Evolutionary conservation across 92 coral and sea anemone species (phyloP), one percentile per base, ranked within the genome.

Genomic region (Paramuricea clavata): DNA sequence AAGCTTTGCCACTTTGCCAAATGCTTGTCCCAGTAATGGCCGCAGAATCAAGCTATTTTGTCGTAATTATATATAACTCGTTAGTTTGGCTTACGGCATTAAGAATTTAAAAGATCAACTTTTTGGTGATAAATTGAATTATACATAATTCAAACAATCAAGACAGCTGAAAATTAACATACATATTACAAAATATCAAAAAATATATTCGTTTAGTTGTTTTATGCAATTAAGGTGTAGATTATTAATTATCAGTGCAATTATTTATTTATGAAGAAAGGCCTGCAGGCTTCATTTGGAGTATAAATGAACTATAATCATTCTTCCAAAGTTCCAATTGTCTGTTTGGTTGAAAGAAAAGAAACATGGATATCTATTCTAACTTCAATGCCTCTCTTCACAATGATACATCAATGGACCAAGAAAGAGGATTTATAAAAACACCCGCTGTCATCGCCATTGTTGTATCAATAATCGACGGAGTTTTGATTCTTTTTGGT

Each of bases 381-480:
- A 60, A 28, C 68, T 11, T 22, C 72, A 65, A 54, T 23, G 27
- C 2, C 62, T 19, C 41, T 28, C 7, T 13, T 27, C 22, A 0
- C 36, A 65, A 65, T n/a, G 72, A 30, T 11, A 65, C 72, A 65
- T 31, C 72, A 65, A 65, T 12, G 1, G 39, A 27, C 7, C 22
- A 28, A 27, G 72, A 65, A 2, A 31, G 27, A 54, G 62, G 72
- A 28, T 74, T 74, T 17, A 28, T 25, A 13, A 22, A 6, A 27
- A 52, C 36, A 19, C 81, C 81, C 19, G 23, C 3, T 30, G 36
- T 36, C 39, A 49, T 74, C 81, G 81, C 59, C 21, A 74, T 74
- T 44, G 35, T 34, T 43, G 57, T 28, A 5, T 74, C 81, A 7
- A 23, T 44, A 6, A 43, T 74, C 22, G 81, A 74, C 19, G 81